Conservation (phyloP, 1,140 invertebrate species). For the Pachypsylla venusta region DNA sequence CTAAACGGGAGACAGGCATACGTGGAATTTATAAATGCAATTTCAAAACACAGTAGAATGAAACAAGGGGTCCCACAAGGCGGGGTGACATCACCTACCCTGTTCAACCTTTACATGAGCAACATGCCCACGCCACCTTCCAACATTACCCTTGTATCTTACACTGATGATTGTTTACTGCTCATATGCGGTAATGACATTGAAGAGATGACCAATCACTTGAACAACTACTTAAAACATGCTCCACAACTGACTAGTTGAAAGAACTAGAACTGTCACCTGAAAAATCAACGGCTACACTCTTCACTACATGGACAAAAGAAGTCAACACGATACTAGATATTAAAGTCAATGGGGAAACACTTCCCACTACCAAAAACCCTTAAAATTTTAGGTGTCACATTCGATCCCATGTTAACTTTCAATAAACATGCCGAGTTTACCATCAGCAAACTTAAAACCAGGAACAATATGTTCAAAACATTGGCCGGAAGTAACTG, state of each 20-base stretch:
- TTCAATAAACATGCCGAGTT: constrained; percentile 13
- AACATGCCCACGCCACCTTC: constrained; percentile 4
- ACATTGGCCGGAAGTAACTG: constrained; percentile 5
- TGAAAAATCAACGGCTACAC: neutral
- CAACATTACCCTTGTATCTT: neutral
- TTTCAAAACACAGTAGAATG: neutral
- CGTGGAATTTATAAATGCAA: constrained; percentile 7
- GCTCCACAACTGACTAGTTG: neutral
- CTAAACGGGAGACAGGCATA: neutral
- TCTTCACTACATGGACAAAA: constrained; percentile 2
- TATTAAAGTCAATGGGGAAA: neutral
- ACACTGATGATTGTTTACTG: neutral
- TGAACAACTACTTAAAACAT: constrained; percentile 1
- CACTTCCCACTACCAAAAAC: constrained; percentile 1
- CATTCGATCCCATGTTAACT: neutral
- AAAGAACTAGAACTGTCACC: neutral
- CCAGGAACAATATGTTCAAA: constrained; percentile 12
- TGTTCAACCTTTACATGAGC: constrained; percentile 5
- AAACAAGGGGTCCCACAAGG: constrained; percentile 3
- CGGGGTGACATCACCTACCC: constrained; percentile 7
- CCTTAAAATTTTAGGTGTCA: constrained; percentile 8
- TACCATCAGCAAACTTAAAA: constrained; percentile 1
- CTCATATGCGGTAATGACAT: neutral
- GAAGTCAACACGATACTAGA: neutral
- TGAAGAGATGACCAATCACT: neutral